phyloP scores from a whole-genome alignment of 2,113 vertebrate species.

The Sinosuthora webbiana region DNA sequence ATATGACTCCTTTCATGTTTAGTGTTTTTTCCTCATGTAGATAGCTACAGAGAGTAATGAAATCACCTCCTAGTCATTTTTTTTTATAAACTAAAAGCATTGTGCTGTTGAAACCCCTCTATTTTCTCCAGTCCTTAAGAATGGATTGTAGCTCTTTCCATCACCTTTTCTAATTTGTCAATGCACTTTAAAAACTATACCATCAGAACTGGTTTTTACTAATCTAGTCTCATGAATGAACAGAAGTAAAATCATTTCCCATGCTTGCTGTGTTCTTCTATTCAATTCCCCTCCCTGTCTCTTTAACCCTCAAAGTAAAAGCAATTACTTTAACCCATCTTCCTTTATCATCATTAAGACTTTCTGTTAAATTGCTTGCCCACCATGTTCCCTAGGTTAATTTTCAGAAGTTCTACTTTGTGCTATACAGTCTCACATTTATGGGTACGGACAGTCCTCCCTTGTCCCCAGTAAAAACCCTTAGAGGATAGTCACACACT shows the following conservation, averaged over 20 bases:
- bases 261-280: background rate
- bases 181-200: rapidly evolving
- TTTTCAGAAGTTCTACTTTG: background rate
- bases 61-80: background rate
- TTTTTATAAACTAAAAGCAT: background rate
- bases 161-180: background rate
- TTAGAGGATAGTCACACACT: background rate
- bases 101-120: background rate
- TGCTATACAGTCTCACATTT: background rate
- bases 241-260: background rate
- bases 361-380: background rate
- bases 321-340: background rate
- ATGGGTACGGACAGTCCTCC: background rate
- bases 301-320: background rate
- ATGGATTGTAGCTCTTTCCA: background rate
- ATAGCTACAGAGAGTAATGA: background rate
- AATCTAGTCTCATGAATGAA: background rate
- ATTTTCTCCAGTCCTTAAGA: background rate
- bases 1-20: background rate
- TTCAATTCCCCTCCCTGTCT: background rate
- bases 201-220: background rate
- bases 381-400: background rate
- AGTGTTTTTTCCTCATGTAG: background rate
- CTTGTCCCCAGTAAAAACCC: background rate
- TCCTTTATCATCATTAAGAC: background rate